Evolutionary conservation across 2,888 invertebrate genomes (phyloP).

Genomic region (Helicoverpa assulta): DNA sequence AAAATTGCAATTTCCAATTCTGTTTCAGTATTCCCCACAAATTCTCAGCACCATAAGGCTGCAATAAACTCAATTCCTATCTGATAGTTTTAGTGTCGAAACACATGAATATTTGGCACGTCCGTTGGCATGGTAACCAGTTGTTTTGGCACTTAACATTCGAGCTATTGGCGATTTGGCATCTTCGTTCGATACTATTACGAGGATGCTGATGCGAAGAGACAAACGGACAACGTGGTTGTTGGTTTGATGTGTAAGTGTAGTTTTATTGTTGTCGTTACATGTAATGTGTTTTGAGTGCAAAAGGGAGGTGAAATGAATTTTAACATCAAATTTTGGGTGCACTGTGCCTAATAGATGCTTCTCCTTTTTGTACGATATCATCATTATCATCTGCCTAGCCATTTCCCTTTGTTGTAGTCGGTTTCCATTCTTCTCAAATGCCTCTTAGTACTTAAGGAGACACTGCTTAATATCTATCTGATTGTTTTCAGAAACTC

Average conservation of each 20-base stretch:
- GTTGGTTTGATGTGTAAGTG: constrained; percentile 22
- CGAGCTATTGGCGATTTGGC: constrained; percentile 79
- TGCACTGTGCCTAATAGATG: too few species aligned
- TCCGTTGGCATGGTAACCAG: constrained; percentile 69
- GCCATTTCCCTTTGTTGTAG: too few species aligned
- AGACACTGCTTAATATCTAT: too few species aligned
- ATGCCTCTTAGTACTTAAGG: too few species aligned
- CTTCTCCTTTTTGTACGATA: too few species aligned
- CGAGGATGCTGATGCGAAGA: constrained; percentile 71
- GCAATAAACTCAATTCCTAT: constrained; percentile 55
- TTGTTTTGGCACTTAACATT: constrained; percentile 75
- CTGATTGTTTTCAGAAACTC: too few species aligned
- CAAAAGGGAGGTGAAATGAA: too few species aligned
- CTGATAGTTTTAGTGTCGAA: constrained; percentile 68
- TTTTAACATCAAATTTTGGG: too few species aligned
- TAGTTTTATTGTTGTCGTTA: constrained; percentile 25
- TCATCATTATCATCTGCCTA: too few species aligned
- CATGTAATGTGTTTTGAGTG: too few species aligned
- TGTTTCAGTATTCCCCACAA: constrained; percentile 28
- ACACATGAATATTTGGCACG: constrained; percentile 76
- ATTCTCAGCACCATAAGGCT: constrained; percentile 53
- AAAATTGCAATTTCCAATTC: neutral
- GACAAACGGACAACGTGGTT: constrained; percentile 27
- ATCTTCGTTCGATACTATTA: constrained; percentile 75
- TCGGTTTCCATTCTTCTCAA: too few species aligned